Evolutionary conservation across 2,113 vertebrate species (phyloP), one percentile per base, ranked within the genome.

Genomic region (human): DNA sequence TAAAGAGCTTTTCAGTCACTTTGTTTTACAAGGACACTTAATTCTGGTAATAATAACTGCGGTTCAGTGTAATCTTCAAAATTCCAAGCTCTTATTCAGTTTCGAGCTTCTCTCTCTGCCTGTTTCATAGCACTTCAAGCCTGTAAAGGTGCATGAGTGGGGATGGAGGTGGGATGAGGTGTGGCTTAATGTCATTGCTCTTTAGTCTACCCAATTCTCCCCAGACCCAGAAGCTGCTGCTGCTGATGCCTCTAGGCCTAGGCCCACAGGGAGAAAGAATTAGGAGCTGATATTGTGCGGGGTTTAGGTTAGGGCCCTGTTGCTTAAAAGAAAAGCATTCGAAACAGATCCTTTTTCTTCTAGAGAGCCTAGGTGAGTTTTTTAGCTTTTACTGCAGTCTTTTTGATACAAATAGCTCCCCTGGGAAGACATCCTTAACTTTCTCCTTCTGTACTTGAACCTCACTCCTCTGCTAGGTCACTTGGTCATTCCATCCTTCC

Each of bases 1-100:
- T 78, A 86, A 95, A 61, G 23, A 92, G 30, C 11, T 40, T 95
- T 94, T 68, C 48, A 73, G 52, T 40, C 86, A 38, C 40, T 89
- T 32, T 89, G 59, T 89, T 55, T 96, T 45, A 83, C 9, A 90
- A 85, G n/a, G 92, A 87, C 12, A 48, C n/a, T 85, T 72, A 45
- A 61, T 92, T 95, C 76, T 59, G 9, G 1, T 68, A 90, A 92
- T 76, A 95, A 84, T 27, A 82, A 73, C 43, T 93, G 59, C 3
- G 40, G 40, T 70, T 75, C 25, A 61, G 6, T 40, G 50, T 32
- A 43, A 75, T 73, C 64, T 92, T 43, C 13, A 86, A 43, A 93
- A 85, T 12, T 38, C 27, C 17, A 76, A 83, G 32, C 13, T 81
- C 25, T 66, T 94, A 43, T 7, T 70, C 94, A 13, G 18, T 85